Evolutionary conservation across 2,888 invertebrate species (phyloP).

Genomic region (Dichetophora obliterata): DNA sequence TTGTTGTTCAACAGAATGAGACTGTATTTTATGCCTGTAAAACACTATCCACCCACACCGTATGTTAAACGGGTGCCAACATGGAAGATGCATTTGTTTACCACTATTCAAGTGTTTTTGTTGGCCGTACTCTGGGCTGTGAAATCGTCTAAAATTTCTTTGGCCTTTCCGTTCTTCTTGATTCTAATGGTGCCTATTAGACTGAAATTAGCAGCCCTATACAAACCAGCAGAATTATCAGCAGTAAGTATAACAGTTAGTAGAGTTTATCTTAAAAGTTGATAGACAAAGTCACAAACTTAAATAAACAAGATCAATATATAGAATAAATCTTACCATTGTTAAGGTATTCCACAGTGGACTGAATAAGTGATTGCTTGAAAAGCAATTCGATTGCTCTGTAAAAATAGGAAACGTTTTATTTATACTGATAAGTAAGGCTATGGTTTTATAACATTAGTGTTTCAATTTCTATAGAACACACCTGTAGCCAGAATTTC

Average conservation of each 20-base stretch:
- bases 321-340: too few relatives aligned
- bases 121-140: slow-evolving; percentile 86
- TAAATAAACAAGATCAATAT: too few relatives aligned
- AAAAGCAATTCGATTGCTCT: too few relatives aligned
- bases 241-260: slow-evolving; percentile 76
- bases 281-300: too few relatives aligned
- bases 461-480: too few relatives aligned
- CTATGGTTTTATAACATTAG: too few relatives aligned
- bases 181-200: slow-evolving; percentile 92
- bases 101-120: slow-evolving; percentile 85
- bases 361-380: too few relatives aligned
- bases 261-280: too few relatives aligned
- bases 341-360: too few relatives aligned
- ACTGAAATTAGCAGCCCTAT: slow-evolving; percentile 79
- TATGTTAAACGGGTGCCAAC: slow-evolving; percentile 92
- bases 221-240: slow-evolving; percentile 84
- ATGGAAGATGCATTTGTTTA: slow-evolving; percentile 92
- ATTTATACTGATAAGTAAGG: too few relatives aligned
- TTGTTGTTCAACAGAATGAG: slow-evolving; percentile 73
- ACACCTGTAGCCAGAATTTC: too few relatives aligned
- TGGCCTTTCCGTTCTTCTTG: slow-evolving; percentile 94
- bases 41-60: slow-evolving; percentile 92
- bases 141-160: slow-evolving; percentile 89
- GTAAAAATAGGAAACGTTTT: too few relatives aligned
- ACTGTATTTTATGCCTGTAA: slow-evolving; percentile 93